Evolutionary conservation across 2,113 vertebrate species (phyloP).

Genomic region (Chionis minor): DNA sequence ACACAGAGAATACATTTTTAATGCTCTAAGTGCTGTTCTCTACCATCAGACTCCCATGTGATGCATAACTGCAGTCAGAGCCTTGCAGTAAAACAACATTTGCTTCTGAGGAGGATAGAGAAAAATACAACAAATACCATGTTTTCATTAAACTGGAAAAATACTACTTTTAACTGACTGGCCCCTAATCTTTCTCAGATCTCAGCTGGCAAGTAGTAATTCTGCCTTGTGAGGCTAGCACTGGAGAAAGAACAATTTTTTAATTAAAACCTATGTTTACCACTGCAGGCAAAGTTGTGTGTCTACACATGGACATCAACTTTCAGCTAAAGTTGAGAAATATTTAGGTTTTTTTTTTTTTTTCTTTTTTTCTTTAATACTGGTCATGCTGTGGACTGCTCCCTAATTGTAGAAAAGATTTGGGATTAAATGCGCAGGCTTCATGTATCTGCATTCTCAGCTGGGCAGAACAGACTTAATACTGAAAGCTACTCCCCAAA

Average conservation of each 20-base stretch:
- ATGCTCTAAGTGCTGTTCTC: constrained; percentile 49
- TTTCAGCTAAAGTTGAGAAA: not conserved
- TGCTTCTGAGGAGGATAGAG: not conserved
- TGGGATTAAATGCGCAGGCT: not conserved
- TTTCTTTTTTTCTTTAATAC: not conserved
- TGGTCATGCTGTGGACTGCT: not conserved
- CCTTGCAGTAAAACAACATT: not conserved
- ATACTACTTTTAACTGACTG: not conserved
- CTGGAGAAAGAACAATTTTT: not conserved
- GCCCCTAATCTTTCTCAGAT: not conserved
- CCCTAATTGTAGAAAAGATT: not conserved
- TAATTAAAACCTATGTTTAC: not conserved
- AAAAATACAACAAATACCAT: not conserved
- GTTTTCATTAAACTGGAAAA: constrained; percentile 10
- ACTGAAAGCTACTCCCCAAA: not conserved
- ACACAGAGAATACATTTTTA: constrained; percentile 56
- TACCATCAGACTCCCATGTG: constrained; percentile 18
- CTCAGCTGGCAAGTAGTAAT: not conserved
- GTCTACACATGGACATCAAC: not conserved
- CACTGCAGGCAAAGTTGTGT: not conserved
- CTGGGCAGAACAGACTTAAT: not conserved
- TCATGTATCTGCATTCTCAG: not conserved
- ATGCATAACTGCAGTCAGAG: constrained; percentile 18
- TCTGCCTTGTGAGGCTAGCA: not conserved
- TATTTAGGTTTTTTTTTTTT: not conserved